Evolutionary conservation across 2,113 vertebrate species (phyloP).

Genomic region (Periophthalmodon schlosseri): DNA sequence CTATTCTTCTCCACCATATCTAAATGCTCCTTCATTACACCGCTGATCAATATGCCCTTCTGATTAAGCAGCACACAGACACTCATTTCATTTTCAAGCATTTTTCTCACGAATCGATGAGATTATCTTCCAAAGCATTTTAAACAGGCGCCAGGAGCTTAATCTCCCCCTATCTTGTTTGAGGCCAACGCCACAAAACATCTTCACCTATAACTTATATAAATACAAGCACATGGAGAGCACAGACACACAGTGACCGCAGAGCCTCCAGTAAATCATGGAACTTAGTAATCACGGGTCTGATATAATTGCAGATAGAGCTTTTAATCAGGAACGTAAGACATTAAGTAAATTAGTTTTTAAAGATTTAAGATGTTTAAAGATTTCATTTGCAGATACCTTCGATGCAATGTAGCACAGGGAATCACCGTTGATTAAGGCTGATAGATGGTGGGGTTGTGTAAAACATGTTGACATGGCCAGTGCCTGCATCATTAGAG

Average conservation of each 20-base stretch:
- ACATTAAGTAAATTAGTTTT: conserved; percentile 92
- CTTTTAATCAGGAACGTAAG: conserved; percentile 90
- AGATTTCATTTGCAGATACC: conserved; percentile 78
- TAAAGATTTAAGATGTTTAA: conserved; percentile 79
- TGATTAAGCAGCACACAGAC: conserved; percentile 88
- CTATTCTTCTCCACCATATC: conserved; percentile 73
- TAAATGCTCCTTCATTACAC: conserved; percentile 78
- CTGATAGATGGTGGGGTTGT: conserved; percentile 57
- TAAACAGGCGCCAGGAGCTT: conserved; percentile 79
- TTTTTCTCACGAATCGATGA: conserved; percentile 90
- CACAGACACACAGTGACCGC: conserved; percentile 56
- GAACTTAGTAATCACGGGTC: conserved; percentile 87
- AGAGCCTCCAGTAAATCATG: conserved; percentile 88
- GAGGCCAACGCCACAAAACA: conserved; percentile 32
- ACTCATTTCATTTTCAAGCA: conserved; percentile 94
- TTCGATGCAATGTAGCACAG: conserved; percentile 62
- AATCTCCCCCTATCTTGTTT: conserved; percentile 51
- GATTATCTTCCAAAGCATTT: conserved; percentile 91
- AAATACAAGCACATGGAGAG: conserved; percentile 14
- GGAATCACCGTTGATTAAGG: conserved; percentile 65
- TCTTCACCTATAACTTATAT: conserved; percentile 72
- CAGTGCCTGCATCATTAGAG: conserved; percentile 39
- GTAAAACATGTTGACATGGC: conserved; percentile 55
- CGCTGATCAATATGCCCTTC: conserved; percentile 84
- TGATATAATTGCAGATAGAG: conserved; percentile 90